Percentiles rank a stretch among this genome's conserved stretches.
These are phyloP conservation scores for Neodiprion pinetum DNA, from an alignment of 1,140 invertebrate species.

Conservation along the genomic window DNA sequence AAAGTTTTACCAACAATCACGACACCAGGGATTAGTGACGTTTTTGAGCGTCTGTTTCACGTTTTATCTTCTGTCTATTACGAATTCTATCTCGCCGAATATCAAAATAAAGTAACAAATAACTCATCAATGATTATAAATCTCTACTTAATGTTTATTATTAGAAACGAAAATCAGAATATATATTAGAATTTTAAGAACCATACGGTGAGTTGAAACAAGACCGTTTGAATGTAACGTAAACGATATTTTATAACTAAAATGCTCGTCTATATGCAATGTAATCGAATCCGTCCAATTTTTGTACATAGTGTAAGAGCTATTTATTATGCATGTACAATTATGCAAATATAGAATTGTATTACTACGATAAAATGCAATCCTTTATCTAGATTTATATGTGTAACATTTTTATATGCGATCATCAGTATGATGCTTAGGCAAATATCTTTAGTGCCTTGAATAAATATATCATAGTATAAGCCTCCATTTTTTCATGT, in stretches of 20 bases:
- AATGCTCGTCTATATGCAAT: background rate
- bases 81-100: background rate
- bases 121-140: background rate
- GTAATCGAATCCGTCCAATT: slow-evolving; percentile 4
- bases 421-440: too few species aligned
- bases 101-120: background rate
- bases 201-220: background rate
- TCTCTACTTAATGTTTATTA: background rate
- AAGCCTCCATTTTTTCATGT: too few species aligned
- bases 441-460: too few species aligned
- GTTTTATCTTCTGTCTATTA: background rate
- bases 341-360: too few species aligned
- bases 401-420: too few species aligned
- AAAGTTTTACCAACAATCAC: background rate
- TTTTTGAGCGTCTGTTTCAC: background rate
- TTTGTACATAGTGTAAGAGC: slow-evolving; percentile 5
- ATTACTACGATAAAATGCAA: too few species aligned
- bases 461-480: too few species aligned
- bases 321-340: background rate
- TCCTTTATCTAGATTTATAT: too few species aligned
- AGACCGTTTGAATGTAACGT: background rate
- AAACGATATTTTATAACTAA: background rate
- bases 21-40: background rate
- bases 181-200: background rate
- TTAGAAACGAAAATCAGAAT: background rate